These are phyloP conservation scores for Petrocephalus microphthalmus DNA, from an alignment of 2,113 vertebrate genomes.

Conservation along the genomic window DNA sequence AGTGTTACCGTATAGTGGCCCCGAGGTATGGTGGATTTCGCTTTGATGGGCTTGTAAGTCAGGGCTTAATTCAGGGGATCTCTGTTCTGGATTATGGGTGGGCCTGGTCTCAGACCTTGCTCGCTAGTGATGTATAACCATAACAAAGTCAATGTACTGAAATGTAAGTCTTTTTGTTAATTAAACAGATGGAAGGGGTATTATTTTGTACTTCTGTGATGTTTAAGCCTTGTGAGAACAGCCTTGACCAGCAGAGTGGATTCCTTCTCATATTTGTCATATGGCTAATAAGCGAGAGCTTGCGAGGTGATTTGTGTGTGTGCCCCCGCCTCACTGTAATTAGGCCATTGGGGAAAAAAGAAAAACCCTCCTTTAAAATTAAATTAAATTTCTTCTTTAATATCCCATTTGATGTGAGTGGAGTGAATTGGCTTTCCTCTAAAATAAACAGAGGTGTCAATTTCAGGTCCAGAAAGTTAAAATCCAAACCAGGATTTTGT, in stretches of 20 bases:
- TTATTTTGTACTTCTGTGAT: background rate
- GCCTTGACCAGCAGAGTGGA: constrained; percentile 1
- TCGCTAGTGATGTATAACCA: background rate
- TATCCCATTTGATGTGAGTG: constrained; percentile 6
- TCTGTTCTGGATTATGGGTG: background rate
- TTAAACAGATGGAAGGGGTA: background rate
- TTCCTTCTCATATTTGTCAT: background rate
- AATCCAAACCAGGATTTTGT: too few species aligned
- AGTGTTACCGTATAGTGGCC: background rate
- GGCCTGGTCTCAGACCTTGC: background rate
- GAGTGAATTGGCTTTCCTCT: constrained; percentile 13
- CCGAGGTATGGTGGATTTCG: background rate
- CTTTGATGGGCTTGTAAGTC: background rate
- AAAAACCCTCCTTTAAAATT: constrained; percentile 11
- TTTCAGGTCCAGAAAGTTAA: too few species aligned
- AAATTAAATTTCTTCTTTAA: constrained; percentile 12
- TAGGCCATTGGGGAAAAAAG: constrained; percentile 14
- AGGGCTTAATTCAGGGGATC: background rate
- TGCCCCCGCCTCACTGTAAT: constrained; percentile 16
- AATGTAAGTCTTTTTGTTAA: constrained; percentile 6
- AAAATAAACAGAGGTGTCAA: too few species aligned
- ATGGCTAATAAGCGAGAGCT: constrained; percentile 16
- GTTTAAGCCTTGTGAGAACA: background rate
- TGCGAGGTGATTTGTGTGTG: constrained; percentile 8
- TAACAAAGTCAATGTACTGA: background rate